Conservation (phyloP, 2,888 invertebrate species). For the Yponomeuta malinellus region DNA sequence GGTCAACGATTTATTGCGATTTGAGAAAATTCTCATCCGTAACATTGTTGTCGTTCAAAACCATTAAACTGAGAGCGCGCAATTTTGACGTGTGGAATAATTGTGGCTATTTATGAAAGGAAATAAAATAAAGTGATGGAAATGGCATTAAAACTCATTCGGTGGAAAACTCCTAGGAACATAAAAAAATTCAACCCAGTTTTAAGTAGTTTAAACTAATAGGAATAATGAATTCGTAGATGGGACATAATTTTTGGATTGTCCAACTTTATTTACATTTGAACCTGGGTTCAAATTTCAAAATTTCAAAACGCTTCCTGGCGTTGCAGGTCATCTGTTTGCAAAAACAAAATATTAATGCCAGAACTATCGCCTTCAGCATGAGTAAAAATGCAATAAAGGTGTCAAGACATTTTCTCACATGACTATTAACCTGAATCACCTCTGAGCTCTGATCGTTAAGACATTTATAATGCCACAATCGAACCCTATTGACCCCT, state of each 20-base stretch:
- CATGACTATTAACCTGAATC: slow-evolving; percentile 56
- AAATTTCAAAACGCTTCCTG: too few species aligned
- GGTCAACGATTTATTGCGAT: slow-evolving; percentile 63
- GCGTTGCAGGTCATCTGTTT: too few species aligned
- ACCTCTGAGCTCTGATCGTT: slow-evolving; percentile 50
- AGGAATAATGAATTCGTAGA: too few species aligned
- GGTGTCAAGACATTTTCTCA: slow-evolving; percentile 15
- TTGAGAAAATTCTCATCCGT: slow-evolving; percentile 52
- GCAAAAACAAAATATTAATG: background rate
- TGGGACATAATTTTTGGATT: too few species aligned
- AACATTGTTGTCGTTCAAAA: slow-evolving; percentile 39
- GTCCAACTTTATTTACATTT: too few species aligned
- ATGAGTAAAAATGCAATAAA: slow-evolving; percentile 13
- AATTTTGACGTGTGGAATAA: background rate
- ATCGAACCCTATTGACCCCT: slow-evolving; percentile 60
- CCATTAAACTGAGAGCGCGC: slow-evolving; percentile 9
- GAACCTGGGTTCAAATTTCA: too few species aligned
- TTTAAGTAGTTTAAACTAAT: too few species aligned
- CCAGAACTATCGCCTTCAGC: background rate
- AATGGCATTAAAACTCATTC: background rate
- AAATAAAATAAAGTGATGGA: background rate
- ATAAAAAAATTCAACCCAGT: too few species aligned
- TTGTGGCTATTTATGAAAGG: background rate
- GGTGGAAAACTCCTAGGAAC: too few species aligned
- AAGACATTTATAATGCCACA: slow-evolving; percentile 41